Base-by-base conservation (phyloP, 2,113 vertebrate species). In the Melanostigma gelatinosum region DNA sequence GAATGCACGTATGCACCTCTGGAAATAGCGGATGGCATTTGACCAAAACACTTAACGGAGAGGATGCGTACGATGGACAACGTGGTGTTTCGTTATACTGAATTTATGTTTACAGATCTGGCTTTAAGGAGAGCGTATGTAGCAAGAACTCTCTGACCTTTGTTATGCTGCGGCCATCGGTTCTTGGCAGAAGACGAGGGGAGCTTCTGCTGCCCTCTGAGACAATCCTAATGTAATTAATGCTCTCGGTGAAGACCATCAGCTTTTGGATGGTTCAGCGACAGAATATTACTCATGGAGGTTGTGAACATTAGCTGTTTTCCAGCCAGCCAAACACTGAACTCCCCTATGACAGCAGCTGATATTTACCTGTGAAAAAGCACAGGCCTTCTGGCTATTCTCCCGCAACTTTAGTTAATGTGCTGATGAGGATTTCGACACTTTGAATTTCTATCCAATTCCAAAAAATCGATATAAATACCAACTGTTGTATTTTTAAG, bases 311-410 rank as follows among this genome's bases (percentile, higher is more conserved):
- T 80, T 66, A 60, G 77, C 62, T 44, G 66, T 80, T 89, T 89
- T 44, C 75, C 84, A 65, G 75, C 76, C 88, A 75, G 58, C 79
- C 85, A 89, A 92, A 90, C 85, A 90, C 50, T 32, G 7, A 24
- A 20, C 79, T 84, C 83, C 83, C 89, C 72, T 4, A 42, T 83
- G 88, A 77, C 71, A 75, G 75, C 46, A 46, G 75, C 84, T 90
- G 89, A 88, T 92, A 86, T 90, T 92, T 89, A 83, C 89, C 84
- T 86, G 74, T 83, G 81, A 84, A 88, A 83, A 85, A 85, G 44
- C 72, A 48, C 69, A 77, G 63, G 18, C 54, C 52, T 79, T 75
- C 69, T 84, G 75, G 74, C 83, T 79, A 34, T 78, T 88, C 70
- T 80, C 72, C 72, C 32, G 13, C 75, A 84, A 63, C 58, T 69